Percentiles rank a stretch among this genome's conserved stretches.
Conservation (phyloP, 2,113 vertebrate genomes). For the Verasper variegatus region DNA sequence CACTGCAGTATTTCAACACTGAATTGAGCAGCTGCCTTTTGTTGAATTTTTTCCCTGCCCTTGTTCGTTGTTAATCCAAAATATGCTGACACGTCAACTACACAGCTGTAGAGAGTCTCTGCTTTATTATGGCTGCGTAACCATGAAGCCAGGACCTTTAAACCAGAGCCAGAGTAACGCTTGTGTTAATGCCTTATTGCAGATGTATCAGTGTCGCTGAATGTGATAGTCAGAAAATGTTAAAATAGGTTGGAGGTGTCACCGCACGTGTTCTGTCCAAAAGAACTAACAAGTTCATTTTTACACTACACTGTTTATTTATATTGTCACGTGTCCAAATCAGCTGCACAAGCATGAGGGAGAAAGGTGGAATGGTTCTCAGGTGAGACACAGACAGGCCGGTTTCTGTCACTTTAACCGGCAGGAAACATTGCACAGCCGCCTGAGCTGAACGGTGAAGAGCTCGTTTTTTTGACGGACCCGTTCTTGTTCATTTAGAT, state of each 20-base stretch:
- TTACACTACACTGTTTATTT: too few relatives aligned
- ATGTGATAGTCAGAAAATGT: too few relatives aligned
- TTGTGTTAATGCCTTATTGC: not conserved
- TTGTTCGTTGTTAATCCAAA: not conserved
- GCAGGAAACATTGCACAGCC: not conserved
- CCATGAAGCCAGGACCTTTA: not conserved
- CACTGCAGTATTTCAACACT: constrained; percentile 2
- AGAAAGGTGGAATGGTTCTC: too few relatives aligned
- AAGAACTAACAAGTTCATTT: too few relatives aligned
- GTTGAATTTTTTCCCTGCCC: not conserved
- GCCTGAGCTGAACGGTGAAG: not conserved
- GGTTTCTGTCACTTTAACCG: too few relatives aligned
- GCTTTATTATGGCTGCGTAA: not conserved
- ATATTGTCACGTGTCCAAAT: too few relatives aligned
- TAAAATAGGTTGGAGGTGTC: too few relatives aligned
- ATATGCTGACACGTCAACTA: not conserved
- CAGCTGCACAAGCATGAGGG: too few relatives aligned
- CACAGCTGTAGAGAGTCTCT: not conserved
- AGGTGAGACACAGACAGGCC: too few relatives aligned
- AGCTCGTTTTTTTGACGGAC: not conserved
- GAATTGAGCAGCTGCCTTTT: not conserved
- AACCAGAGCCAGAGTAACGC: not conserved
- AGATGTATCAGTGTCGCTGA: too few relatives aligned
- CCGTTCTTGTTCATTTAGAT: constrained; percentile 71
- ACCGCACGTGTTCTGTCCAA: not conserved